phyloP scores from a whole-genome alignment of 2,113 vertebrate species.

The Microtus richardsoni region DNA sequence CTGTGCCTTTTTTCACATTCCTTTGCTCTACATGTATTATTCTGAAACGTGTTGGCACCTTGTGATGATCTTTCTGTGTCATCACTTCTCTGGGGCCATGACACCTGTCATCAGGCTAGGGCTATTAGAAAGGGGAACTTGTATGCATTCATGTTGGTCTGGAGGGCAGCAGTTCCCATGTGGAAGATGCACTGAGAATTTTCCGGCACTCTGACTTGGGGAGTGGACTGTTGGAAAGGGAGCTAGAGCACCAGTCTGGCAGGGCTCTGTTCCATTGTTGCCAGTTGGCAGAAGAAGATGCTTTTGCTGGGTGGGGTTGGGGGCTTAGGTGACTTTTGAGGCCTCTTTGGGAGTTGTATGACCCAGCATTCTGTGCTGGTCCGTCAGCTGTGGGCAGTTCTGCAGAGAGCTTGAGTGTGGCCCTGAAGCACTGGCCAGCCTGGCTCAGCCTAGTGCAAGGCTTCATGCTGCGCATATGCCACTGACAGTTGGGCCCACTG shows the following conservation, averaged over 20 bases:
- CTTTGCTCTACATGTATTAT: background rate
- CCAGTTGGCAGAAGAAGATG: background rate
- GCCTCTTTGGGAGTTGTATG: background rate
- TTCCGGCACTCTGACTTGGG: rapidly evolving
- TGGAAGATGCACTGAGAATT: background rate
- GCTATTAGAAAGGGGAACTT: background rate
- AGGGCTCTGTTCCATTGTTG: too few relatives aligned
- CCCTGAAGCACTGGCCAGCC: background rate
- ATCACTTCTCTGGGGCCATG: rapidly evolving
- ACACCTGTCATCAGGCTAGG: background rate
- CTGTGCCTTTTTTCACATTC: background rate
- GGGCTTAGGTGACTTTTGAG: background rate
- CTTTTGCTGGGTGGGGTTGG: background rate
- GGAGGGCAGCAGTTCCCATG: background rate
- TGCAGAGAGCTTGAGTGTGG: background rate
- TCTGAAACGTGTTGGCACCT: background rate
- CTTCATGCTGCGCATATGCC: rapidly evolving
- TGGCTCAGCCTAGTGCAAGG: background rate
- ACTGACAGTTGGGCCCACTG: rapidly evolving
- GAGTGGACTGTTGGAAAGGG: background rate
- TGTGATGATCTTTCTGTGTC: background rate
- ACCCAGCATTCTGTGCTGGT: background rate
- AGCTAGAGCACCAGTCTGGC: background rate
- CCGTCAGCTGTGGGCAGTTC: background rate
- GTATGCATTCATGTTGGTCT: rapidly evolving